Evolutionary conservation across 1,140 invertebrate species (phyloP), one percentile per base, ranked within the genome.

Genomic region (Grapholita molesta): DNA sequence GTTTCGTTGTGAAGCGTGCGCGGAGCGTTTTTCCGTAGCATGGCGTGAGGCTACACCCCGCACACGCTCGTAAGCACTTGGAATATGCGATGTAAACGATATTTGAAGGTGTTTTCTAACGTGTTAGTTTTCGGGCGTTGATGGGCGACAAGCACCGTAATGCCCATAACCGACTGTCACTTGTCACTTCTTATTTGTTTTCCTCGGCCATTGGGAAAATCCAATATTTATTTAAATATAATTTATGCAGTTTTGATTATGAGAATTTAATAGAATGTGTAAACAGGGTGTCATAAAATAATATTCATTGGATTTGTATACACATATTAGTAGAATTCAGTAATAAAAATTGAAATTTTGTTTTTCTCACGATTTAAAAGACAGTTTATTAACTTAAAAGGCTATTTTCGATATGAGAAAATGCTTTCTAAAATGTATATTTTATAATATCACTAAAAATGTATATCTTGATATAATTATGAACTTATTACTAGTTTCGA

Each of bases 191-290:
- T 71, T 73, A 76, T 82, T 82, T 82, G 78, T 86, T 80, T 81
- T 76, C 69, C 69, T 70, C 78, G 78, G 79, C 69, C 71, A 75
- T 79, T 84, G 70, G 78, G 76, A 77, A 61, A 68, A 30, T 72
- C 66, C 78, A 77, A 76, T 72, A 74, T 68, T 64, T 70, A 69
- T 77, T 67, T 74, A 71, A 70, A 76, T 67, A 77, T 74, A 80
- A 83, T 83, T 81, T 84, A 84, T 86, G 73, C 77, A 77, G 71
- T 75, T 83, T 82, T 82, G 76, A 85, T 80, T 76, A 80, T 77
- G 70, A 80, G 73, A 78, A 80, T 82, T 85, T 83, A 85, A 84
- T 84, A 76, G 76, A 78, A 83, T 74, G 74, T 81, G 73, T 70
- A 77, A 72, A 77, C 73, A 77, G 52, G 70, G 67, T 70, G 32